Conservation (phyloP, 2,888 invertebrate species). For the Choreutis nemorana region DNA sequence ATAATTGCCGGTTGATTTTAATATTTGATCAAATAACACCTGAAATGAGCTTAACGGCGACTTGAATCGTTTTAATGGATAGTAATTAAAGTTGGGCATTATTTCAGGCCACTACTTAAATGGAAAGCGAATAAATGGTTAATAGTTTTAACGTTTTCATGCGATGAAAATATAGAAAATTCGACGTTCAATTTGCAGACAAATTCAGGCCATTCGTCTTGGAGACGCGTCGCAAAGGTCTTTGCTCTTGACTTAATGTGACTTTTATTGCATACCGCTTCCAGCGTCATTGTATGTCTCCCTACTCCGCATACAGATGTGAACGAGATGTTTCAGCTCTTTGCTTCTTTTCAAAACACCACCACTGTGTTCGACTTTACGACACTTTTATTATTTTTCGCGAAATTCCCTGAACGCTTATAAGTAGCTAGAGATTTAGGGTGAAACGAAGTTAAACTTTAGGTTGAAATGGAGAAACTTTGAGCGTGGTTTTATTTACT, state of each 20-base stretch:
- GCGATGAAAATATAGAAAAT: too few relatives aligned
- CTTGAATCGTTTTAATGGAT: conserved; percentile 18
- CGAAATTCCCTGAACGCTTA: too few relatives aligned
- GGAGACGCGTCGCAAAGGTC: conserved; percentile 22
- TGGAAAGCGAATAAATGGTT: conserved; percentile 19
- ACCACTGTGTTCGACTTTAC: conserved; percentile 12
- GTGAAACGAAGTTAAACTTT: conserved; percentile 6
- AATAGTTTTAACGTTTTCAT: conserved; percentile 10
- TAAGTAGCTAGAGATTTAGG: not conserved
- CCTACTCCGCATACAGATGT: conserved; percentile 23
- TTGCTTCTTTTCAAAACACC: conserved; percentile 1
- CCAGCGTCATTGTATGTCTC: conserved; percentile 35
- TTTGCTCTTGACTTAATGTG: conserved; percentile 54
- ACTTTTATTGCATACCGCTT: conserved; percentile 52
- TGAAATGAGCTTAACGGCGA: conserved; percentile 50
- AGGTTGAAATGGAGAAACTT: conserved; percentile 2
- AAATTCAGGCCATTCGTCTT: conserved; percentile 29
- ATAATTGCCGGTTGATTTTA: conserved; percentile 38
- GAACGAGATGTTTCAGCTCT: conserved; percentile 26
- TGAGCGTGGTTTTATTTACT: too few relatives aligned
- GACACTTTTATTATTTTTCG: conserved; percentile 20
- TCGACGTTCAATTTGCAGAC: conserved; percentile 23
- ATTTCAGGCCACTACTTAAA: too few relatives aligned
- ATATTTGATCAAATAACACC: conserved; percentile 60
- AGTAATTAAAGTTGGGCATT: conserved; percentile 10